These are phyloP conservation scores for Caenorhabditis briggsae DNA, from an alignment of 1,140 invertebrate genomes.

Conservation along the genomic window DNA sequence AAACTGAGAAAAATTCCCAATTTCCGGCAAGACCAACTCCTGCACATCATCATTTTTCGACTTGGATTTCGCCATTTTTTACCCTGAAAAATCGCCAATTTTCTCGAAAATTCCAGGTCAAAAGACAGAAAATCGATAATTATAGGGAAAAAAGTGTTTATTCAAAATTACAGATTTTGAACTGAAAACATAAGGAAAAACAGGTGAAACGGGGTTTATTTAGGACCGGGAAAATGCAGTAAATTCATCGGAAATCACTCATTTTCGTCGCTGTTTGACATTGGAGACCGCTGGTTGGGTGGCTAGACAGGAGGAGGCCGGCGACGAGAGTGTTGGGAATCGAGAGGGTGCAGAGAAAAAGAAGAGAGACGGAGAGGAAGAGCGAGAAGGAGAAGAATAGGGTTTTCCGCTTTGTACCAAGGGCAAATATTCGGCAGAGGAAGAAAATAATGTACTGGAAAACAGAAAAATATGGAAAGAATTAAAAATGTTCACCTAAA, in stretches of 20 bases:
- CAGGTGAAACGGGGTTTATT: no score
- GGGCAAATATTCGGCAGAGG: not conserved
- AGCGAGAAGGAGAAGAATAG: not conserved
- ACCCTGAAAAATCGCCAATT: not conserved
- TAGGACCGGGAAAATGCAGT: no score
- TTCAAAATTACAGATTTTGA: no score
- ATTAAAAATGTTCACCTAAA: no score
- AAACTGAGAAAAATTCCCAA: conserved; percentile 20
- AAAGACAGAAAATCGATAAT: conserved; percentile 5
- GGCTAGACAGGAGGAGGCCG: not conserved
- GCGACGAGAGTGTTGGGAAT: not conserved
- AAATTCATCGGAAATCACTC: no score
- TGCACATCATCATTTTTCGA: not conserved
- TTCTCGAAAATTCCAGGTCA: not conserved
- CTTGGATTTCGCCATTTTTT: not conserved
- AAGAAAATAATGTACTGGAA: not conserved
- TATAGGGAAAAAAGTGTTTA: not conserved
- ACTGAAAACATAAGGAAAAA: no score
- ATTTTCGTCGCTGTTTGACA: no score
- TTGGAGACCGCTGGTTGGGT: no score
- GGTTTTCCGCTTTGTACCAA: not conserved
- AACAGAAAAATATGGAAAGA: not conserved
- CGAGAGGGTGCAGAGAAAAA: not conserved
- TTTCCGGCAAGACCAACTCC: not conserved
- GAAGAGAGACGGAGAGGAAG: not conserved